Evolutionary conservation across 2,797 vertebrate genomes (phyloP), one percentile per base, ranked within the genome.

Genomic region (Gymnocypris eckloni): DNA sequence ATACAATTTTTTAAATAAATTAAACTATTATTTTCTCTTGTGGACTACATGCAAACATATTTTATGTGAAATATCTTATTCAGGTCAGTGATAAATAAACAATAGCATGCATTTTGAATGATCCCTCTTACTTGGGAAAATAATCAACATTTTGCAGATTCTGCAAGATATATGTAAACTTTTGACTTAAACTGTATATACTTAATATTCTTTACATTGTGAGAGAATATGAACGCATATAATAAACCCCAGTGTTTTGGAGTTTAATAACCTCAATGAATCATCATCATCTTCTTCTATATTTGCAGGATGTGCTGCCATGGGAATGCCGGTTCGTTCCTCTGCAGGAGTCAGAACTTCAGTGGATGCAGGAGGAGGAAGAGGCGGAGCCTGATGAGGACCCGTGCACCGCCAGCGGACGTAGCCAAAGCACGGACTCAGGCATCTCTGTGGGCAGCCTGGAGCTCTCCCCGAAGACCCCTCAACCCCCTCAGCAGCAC

Each of bases 311-410:
- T 0, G n/a, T 90, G 20, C 88, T 81, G 85, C 92, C 92, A 0
- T 92, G 93, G 94, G 93, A 94, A 69, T 88, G 83, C 86, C 85
- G 89, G 61, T 86, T n/a, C 67, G 4, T 95, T 94, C 87, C 93
- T 0, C 90, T 94, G 59, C 86, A 89, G 2, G 90, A 93, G 64
- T 43, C 79, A 54, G 92, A 92, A 6, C 85, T 86, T 52, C 83
- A 15, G n/a, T 88, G 77, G 69, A 88, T 95, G 77, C 90, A 91
- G 85, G 83, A 90, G 22, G 87, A 28, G 4, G 80, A 85, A 37
- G 87, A 87, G 87, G 20, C 22, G 13, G 86, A 88, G 70, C 80
- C 85, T 0, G 88, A 87, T 8, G 83, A 90, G 72, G 91, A 90
- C 11, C 78, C 76, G 2, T 87, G 86, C 67, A 48, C 85, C 4